Evolutionary conservation across 2,888 invertebrate species (phyloP).

Genomic region (Girardia tigrina): DNA sequence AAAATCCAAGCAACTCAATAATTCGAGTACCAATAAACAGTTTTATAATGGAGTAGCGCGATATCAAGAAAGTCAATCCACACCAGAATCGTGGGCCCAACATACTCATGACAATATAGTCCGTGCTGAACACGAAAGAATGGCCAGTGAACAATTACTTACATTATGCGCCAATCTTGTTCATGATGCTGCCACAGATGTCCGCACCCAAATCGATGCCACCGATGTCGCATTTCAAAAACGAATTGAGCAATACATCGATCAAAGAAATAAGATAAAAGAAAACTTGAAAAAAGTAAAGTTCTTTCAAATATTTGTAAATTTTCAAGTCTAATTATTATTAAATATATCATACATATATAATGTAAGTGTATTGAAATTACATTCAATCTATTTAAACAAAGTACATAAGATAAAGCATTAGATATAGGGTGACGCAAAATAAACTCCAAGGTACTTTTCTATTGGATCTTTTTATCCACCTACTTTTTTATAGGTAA

Average conservation of each 20-base stretch:
- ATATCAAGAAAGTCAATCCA: background rate
- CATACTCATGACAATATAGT: constrained; percentile 61
- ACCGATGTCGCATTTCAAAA: constrained; percentile 65
- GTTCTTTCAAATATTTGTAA: too few species aligned
- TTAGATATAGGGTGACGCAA: too few species aligned
- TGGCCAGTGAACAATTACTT: constrained; percentile 62
- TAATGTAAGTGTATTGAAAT: too few species aligned
- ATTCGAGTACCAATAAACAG: constrained; percentile 59
- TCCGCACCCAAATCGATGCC: constrained; percentile 66
- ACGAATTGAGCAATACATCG: constrained; percentile 59
- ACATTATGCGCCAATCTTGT: constrained; percentile 61
- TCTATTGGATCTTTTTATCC: too few species aligned
- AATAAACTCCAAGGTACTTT: too few species aligned
- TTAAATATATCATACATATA: too few species aligned
- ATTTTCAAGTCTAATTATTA: too few species aligned
- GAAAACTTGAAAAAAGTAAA: constrained; percentile 59
- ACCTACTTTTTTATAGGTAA: too few species aligned
- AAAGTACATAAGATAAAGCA: too few species aligned
- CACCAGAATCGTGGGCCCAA: constrained; percentile 25
- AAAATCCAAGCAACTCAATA: constrained; percentile 59
- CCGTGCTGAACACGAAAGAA: constrained; percentile 62
- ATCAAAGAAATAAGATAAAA: constrained; percentile 55
- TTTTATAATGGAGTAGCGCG: constrained; percentile 66
- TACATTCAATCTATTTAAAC: too few species aligned
- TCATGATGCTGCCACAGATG: constrained; percentile 63